Evolutionary conservation across 2,113 vertebrate genomes (phyloP).

Genomic region (Microtus montanus): DNA sequence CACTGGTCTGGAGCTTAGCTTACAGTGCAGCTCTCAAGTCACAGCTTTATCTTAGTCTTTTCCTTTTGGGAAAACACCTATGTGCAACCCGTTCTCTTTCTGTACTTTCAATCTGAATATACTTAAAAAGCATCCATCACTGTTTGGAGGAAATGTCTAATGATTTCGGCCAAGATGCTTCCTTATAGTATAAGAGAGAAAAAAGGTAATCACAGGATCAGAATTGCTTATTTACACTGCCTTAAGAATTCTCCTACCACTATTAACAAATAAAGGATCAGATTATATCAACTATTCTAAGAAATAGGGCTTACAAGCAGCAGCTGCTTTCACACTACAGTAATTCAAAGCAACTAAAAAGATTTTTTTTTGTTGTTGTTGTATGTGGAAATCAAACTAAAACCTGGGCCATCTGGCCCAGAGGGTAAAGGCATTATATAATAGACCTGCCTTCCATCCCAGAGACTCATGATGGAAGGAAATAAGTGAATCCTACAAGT

Average conservation of each 20-base stretch:
- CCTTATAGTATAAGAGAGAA: not conserved
- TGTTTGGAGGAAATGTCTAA: no score
- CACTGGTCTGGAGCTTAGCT: no score
- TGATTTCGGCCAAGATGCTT: no score
- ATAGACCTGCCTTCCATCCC: not conserved
- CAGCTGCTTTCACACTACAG: no score
- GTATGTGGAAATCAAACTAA: not conserved
- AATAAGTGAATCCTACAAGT: not conserved
- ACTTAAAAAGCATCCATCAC: no score
- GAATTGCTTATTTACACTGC: not conserved
- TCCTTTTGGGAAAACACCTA: conserved; percentile 24
- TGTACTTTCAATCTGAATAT: no score
- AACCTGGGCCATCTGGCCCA: not conserved
- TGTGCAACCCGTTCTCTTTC: not conserved
- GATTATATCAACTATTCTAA: conserved; percentile 26
- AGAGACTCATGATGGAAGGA: not conserved
- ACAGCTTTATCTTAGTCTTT: not conserved
- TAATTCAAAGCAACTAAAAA: conserved; percentile 6
- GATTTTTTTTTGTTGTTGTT: not conserved
- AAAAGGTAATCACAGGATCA: not conserved
- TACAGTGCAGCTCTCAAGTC: not conserved
- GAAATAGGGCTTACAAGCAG: not conserved
- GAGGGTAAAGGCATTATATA: not conserved
- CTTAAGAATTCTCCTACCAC: not conserved
- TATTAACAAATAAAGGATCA: conserved; percentile 24